Conservation (phyloP, 2,888 invertebrate species). For the Piscicola geometra region DNA sequence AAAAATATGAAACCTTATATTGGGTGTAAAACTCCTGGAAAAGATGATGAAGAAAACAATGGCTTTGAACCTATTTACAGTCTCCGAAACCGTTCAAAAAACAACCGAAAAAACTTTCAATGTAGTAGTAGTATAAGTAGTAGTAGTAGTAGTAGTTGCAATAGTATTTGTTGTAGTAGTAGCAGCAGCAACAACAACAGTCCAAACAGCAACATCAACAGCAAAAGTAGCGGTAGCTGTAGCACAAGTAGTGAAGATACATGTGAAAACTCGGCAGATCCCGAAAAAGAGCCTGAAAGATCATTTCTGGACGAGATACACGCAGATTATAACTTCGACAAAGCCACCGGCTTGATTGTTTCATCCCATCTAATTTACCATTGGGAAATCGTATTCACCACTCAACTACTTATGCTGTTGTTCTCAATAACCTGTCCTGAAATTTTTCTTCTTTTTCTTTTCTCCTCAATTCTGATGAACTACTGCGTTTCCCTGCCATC, state of each 20-base stretch:
- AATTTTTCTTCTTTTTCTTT: not conserved
- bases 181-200: not conserved
- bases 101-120: no score
- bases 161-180: not conserved
- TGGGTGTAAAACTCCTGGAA: not conserved
- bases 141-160: not conserved
- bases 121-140: not conserved
- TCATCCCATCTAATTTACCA: not conserved
- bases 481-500: no score
- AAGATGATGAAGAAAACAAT: not conserved
- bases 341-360: not conserved
- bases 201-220: not conserved
- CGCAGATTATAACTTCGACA: not conserved
- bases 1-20: not conserved
- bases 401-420: not conserved
- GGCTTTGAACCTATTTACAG: no score
- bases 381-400: not conserved
- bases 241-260: not conserved
- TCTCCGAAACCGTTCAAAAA: conserved; percentile 5
- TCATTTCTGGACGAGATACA: no score
- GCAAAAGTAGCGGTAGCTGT: not conserved
- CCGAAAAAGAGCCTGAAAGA: no score
- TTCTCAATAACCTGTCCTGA: not conserved
- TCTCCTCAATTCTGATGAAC: not conserved
- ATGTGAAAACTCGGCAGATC: no score